Evolutionary conservation across 1,140 invertebrate genomes (phyloP).

Genomic region (Cyclina sinensis): DNA sequence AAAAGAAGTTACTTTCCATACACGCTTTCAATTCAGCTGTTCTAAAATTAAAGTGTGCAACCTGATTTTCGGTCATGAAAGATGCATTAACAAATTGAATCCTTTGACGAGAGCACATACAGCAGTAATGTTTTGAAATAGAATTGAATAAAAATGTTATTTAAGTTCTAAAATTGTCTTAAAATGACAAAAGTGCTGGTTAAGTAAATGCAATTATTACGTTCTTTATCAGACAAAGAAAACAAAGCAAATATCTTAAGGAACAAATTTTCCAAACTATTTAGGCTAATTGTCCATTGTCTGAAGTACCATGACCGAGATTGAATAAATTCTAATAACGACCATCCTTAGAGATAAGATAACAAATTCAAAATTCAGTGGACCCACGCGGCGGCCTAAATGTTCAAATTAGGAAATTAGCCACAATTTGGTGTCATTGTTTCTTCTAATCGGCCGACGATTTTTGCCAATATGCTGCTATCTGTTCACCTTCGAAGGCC

Average conservation of each 20-base stretch:
- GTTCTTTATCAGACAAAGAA: background rate
- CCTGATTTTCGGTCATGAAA: too few relatives aligned
- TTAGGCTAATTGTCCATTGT: conserved; percentile 22
- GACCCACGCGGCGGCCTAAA: conserved; percentile 55
- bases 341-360: conserved; percentile 2
- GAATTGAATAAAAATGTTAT: too few relatives aligned
- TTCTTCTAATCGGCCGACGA: conserved; percentile 43
- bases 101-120: too few relatives aligned
- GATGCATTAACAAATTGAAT: too few relatives aligned
- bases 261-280: background rate
- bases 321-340: background rate
- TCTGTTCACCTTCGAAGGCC: conserved; percentile 31
- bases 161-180: too few relatives aligned
- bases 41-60: too few relatives aligned
- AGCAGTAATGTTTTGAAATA: too few relatives aligned
- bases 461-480: background rate
- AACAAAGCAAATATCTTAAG: background rate
- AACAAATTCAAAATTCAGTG: background rate
- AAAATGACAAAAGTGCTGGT: too few relatives aligned
- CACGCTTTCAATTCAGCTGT: too few relatives aligned
- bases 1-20: too few relatives aligned
- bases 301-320: background rate
- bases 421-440: conserved; percentile 34
- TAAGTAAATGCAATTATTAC: too few relatives aligned
- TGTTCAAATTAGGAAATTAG: conserved; percentile 46